Evolutionary conservation across 2,113 vertebrate genomes (phyloP).

Genomic region (Halcyon senegalensis): DNA sequence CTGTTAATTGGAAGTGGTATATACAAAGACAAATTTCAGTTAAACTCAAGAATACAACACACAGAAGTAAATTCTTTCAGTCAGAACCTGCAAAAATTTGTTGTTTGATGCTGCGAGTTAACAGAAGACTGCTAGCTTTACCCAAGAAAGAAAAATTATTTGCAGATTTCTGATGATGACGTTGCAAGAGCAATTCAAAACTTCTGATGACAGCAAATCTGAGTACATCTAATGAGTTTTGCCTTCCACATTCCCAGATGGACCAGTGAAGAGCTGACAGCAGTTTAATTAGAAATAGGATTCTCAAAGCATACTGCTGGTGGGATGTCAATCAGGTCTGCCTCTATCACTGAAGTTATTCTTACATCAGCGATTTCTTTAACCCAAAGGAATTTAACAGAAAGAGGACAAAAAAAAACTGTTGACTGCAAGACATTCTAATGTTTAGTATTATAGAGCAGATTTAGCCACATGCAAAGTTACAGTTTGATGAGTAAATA

Average conservation of each 20-base stretch:
- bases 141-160: neutral
- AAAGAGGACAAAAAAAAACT: neutral
- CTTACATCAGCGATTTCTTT: neutral
- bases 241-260: neutral
- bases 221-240: slow-evolving; percentile 25
- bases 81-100: neutral
- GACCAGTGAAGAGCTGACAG: neutral
- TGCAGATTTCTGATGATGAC: neutral
- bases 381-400: slow-evolving; percentile 8
- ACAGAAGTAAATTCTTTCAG: neutral
- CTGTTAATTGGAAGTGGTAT: neutral
- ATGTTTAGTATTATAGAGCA: neutral
- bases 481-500: neutral
- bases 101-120: neutral
- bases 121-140: neutral
- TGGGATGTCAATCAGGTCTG: slow-evolving; percentile 12
- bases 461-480: neutral
- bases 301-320: slow-evolving; percentile 11
- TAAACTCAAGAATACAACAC: neutral
- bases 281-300: slow-evolving; percentile 40
- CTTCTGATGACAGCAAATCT: neutral
- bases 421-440: neutral
- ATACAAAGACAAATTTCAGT: neutral
- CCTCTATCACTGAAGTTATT: neutral
- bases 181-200: neutral